Percentiles rank a stretch among this genome's conserved stretches.
Evolutionary conservation across 2,888 invertebrate species (phyloP).

Genomic region (Drosophila atroscutellata): DNA sequence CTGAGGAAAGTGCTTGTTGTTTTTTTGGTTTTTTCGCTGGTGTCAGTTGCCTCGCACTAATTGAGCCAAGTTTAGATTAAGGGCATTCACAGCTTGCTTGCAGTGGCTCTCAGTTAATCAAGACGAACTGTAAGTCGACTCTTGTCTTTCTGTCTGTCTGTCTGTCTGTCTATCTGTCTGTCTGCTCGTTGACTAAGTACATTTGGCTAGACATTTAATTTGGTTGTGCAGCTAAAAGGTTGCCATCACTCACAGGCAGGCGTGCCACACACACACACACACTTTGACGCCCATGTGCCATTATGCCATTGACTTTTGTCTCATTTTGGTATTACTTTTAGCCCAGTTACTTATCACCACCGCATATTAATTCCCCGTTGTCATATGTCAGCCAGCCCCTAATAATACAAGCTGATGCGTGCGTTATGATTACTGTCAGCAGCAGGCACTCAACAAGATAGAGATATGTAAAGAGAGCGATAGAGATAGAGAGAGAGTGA

Average conservation of each 20-base stretch:
- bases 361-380: constrained; percentile 72
- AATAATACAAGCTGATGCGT: constrained; percentile 73
- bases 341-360: constrained; percentile 8
- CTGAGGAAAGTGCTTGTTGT: constrained; percentile 8
- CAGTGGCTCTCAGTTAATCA: constrained; percentile 48
- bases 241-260: constrained; percentile 69
- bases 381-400: constrained; percentile 73
- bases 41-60: constrained; percentile 33
- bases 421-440: constrained; percentile 79
- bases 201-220: constrained; percentile 71
- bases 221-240: constrained; percentile 70
- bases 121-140: constrained; percentile 40
- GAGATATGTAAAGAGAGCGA: neutral
- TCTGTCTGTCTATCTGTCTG: neutral
- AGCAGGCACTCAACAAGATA: constrained; percentile 49
- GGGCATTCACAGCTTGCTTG: constrained; percentile 12
- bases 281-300: constrained; percentile 24
- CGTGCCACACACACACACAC: constrained; percentile 17
- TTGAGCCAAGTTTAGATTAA: constrained; percentile 45
- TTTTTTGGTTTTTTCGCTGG: constrained; percentile 10
- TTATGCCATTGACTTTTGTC: constrained; percentile 66
- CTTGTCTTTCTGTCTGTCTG: neutral
- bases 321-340: constrained; percentile 33
- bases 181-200: constrained; percentile 40
- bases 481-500: neutral